phyloP scores from a whole-genome alignment of 1,140 invertebrate species.

The Drosophila nasuta region DNA sequence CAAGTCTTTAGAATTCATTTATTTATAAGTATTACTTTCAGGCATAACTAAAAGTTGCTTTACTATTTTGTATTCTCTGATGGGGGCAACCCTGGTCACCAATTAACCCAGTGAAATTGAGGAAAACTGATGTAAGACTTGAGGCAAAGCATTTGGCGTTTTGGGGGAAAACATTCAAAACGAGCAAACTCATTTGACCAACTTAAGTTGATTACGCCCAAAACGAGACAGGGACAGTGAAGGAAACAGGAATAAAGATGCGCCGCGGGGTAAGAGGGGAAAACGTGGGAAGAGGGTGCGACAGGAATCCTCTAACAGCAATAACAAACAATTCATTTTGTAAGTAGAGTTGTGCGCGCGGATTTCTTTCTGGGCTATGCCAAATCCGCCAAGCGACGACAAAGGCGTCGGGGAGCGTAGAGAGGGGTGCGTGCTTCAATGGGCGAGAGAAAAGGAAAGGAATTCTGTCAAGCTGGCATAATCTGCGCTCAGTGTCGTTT shows the following conservation, averaged over 20 bases:
- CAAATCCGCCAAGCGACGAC: constrained; percentile 28
- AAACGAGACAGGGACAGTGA: neutral
- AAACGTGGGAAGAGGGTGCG: neutral
- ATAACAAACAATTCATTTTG: constrained; percentile 79
- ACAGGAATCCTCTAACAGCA: constrained; percentile 55
- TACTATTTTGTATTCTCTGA: neutral
- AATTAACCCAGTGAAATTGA: constrained; percentile 32
- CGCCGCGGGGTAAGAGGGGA: constrained; percentile 2
- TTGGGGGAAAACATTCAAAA: constrained; percentile 63
- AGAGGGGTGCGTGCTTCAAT: neutral
- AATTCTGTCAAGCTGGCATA: constrained; percentile 81
- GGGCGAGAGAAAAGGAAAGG: constrained; percentile 23
- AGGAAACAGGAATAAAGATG: constrained; percentile 19
- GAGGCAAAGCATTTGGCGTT: constrained; percentile 51
- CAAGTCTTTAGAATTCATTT: too few relatives aligned
- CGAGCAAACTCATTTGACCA: constrained; percentile 76
- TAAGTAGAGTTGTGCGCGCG: constrained; percentile 53
- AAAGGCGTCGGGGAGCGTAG: constrained; percentile 5
- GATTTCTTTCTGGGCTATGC: constrained; percentile 55
- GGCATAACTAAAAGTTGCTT: too few relatives aligned
- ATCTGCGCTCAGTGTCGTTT: constrained; percentile 68
- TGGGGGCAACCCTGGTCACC: neutral
- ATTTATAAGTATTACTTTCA: too few relatives aligned
- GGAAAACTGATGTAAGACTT: constrained; percentile 15
- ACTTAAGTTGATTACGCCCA: constrained; percentile 78